Evolutionary conservation across 1,140 invertebrate species (phyloP).

Genomic region (Orchestia grillus): DNA sequence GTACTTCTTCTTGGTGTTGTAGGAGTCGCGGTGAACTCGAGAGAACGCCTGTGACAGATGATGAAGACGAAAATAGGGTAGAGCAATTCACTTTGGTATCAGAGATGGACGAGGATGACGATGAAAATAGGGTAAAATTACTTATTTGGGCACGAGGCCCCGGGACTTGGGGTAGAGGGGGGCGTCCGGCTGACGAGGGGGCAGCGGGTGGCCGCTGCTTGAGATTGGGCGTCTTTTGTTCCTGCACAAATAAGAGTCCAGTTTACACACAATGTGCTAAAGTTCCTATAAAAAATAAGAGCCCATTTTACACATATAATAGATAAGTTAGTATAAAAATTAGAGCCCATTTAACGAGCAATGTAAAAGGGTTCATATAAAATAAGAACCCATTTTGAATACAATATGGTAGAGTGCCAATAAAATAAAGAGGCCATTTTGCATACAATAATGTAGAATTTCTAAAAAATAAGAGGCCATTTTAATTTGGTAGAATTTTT

Average conservation of each 20-base stretch:
- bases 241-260: neutral
- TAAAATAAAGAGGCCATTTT: too few species aligned
- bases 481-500: too few species aligned
- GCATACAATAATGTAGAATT: too few species aligned
- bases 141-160: slow-evolving; percentile 65
- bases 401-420: too few species aligned
- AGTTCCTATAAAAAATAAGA: too few species aligned
- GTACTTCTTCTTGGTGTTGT: neutral
- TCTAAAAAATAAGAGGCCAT: too few species aligned
- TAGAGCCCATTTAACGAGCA: too few species aligned
- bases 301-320: too few species aligned
- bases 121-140: neutral
- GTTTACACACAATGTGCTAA: neutral
- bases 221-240: slow-evolving; percentile 58
- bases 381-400: too few species aligned
- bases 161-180: slow-evolving; percentile 66
- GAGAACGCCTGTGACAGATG: neutral
- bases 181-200: slow-evolving; percentile 65
- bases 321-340: too few species aligned
- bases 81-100: neutral
- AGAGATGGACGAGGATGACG: neutral
- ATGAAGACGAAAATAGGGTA: neutral
- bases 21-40: neutral
- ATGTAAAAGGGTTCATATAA: too few species aligned
- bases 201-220: slow-evolving; percentile 64